Conservation (phyloP, 2,888 invertebrate species). For the Euphydryas editha region DNA sequence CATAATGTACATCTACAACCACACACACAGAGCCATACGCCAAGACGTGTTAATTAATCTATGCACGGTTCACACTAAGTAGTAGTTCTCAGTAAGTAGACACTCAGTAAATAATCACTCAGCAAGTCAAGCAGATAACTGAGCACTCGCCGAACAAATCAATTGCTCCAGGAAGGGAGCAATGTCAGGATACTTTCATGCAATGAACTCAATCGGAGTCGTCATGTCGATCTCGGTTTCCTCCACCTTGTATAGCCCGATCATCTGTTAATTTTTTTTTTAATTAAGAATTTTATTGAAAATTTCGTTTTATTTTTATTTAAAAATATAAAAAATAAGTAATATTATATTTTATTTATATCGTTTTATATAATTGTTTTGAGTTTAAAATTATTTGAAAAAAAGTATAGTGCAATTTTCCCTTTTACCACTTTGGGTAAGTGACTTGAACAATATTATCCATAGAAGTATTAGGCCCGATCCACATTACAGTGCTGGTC, state of each 20-base stretch:
- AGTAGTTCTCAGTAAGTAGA: neutral
- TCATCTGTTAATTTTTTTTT: constrained; percentile 82
- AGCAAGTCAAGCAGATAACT: constrained; percentile 59
- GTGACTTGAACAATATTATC: no score
- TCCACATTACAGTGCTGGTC: no score
- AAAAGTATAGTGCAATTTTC: no score
- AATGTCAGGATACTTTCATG: constrained; percentile 85
- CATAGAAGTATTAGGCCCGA: no score
- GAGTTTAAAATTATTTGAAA: no score
- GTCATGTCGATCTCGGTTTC: constrained; percentile 95
- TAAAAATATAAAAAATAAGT: no score
- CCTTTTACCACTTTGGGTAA: no score
- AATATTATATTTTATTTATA: no score
- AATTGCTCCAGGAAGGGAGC: constrained; percentile 72
- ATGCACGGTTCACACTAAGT: neutral
- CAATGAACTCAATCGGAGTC: constrained; percentile 95
- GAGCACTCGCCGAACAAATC: constrained; percentile 51
- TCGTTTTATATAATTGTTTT: no score
- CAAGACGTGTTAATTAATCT: neutral
- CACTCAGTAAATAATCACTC: constrained; percentile 5
- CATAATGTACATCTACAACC: no score
- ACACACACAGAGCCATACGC: no score
- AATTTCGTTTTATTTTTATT: neutral
- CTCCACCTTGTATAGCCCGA: constrained; percentile 97
- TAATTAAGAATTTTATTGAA: neutral